Evolutionary conservation across 2,797 vertebrate genomes (phyloP), one percentile per base, ranked within the genome.

Genomic region (Urosaurus nigricauda): DNA sequence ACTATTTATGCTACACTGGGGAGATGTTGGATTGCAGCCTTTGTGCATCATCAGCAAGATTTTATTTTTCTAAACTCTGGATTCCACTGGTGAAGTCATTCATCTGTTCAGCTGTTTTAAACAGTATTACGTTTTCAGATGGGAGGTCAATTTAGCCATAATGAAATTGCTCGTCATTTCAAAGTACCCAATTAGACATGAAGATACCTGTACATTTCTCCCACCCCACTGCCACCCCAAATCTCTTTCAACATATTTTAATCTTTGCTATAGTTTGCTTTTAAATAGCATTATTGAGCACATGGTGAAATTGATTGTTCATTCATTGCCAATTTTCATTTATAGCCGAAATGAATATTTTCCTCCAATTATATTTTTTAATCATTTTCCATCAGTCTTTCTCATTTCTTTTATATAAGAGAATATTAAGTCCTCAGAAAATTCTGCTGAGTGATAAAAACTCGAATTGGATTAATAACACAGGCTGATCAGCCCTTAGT

Each of bases 281-380:
- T 94, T 94, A 93, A 92, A 91, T 91, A 91, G 82, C 53, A 86
- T 94, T 92, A 88, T 78, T 89, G 77, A 94, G 47, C 84, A 95
- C 84, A 92, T 81, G 65, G 78, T 89, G 84, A 94, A 93, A 92
- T 93, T 92, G 79, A 90, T 90, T 93, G 75, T 56, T 93, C 93
- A 91, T 94, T 95, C 87, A 95, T 93, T 96, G 94, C 29, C 56
- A 94, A 74, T 90, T 95, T 94, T 95, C 89, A 93, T 95, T 95
- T 94, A 91, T 89, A 75, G 77, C 74, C 94, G 83, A 96, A 96
- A 95, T 91, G 71, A 94, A 84, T 95, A 94, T 95, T 93, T 95
- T 88, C 79, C 73, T 88, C 29, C 87, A 95, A 93, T 94, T 95
- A 92, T 91, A 94, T 93, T 94, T 96, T 96, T 96, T 95, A 96